Base-by-base conservation (phyloP, 2,113 vertebrate species). In the Hystrix cristata region DNA sequence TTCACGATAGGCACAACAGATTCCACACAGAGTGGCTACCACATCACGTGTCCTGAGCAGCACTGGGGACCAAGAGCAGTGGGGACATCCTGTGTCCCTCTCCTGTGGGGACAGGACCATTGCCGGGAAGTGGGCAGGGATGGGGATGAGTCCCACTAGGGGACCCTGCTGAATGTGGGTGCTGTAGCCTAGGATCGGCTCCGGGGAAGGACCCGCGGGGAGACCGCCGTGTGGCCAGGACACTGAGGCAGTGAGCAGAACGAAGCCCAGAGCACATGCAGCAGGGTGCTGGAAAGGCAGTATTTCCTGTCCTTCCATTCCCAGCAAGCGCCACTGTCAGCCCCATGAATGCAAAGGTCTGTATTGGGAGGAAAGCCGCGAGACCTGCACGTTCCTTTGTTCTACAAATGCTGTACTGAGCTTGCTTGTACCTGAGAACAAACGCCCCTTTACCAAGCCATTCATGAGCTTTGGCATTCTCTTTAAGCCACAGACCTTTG, bases 331-430 rank as follows among this genome's bases (percentile, higher is more conserved):
- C 0, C 3, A 0, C 10, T 3, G 10, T 53, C 74, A 74, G 69
- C 67, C 25, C 23, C 57, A 0, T 12, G 25, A 8, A 12, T 0
- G 8, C 1, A 27, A 38, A 9, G 29, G 25, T 59, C 62, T 18
- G 9, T 5, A 16, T 9, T 5, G 0, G 1, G 12, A 27, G 0
- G 0, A 57, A 46, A 78, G 38, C 48, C 1, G 27, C 3, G 27
- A 38, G 85, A 18, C 10, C 12, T 0, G 1, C 62, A 21, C 12
- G 0, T 23, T 31, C 4, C 14, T 13, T 43, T 81, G 25, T 79
- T 59, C 46, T 15, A 1, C 8, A 21, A 71, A 71, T 21, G 4
- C 2, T 7, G 1, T 13, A 2, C 16, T 4, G 23, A 2, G 27
- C 86, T 71, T 29, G 23, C 27, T 80, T 48, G 11, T 1, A 29